These are phyloP conservation scores for Ctenosaura bakeri DNA, from an alignment of 2,797 vertebrate species.

Conservation along the genomic window DNA sequence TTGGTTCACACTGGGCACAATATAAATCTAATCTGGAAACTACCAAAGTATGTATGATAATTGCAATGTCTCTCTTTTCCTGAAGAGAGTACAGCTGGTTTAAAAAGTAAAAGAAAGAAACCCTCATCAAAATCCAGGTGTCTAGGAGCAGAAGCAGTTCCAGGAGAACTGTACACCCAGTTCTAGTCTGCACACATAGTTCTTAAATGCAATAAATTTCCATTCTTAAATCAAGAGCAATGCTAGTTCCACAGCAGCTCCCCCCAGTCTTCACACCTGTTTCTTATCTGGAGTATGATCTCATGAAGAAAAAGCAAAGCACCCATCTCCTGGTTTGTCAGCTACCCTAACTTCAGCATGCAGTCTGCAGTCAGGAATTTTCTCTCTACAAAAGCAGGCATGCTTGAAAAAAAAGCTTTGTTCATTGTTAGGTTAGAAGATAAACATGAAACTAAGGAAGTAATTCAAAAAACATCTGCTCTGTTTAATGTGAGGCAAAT, in stretches of 20 bases:
- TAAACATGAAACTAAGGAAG: not conserved
- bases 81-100: not conserved
- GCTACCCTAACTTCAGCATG: not conserved
- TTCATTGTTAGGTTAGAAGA: fast-evolving
- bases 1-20: not conserved
- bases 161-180: not conserved
- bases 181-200: not conserved
- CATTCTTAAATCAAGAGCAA: not conserved
- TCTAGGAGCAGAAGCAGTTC: not conserved
- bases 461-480: not conserved
- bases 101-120: not conserved
- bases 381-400: fast-evolving
- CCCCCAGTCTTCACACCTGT: not conserved
- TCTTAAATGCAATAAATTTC: not conserved
- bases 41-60: not conserved
- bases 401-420: not conserved
- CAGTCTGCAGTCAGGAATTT: not conserved
- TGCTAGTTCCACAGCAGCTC: no score
- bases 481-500: not conserved
- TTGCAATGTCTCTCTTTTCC: not conserved
- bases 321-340: not conserved
- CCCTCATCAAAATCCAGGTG: not conserved
- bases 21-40: not conserved
- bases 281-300: not conserved
- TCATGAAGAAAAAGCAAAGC: not conserved